These are phyloP conservation scores for Apis laboriosa DNA, from an alignment of 1,140 invertebrate genomes.

Conservation along the genomic window DNA sequence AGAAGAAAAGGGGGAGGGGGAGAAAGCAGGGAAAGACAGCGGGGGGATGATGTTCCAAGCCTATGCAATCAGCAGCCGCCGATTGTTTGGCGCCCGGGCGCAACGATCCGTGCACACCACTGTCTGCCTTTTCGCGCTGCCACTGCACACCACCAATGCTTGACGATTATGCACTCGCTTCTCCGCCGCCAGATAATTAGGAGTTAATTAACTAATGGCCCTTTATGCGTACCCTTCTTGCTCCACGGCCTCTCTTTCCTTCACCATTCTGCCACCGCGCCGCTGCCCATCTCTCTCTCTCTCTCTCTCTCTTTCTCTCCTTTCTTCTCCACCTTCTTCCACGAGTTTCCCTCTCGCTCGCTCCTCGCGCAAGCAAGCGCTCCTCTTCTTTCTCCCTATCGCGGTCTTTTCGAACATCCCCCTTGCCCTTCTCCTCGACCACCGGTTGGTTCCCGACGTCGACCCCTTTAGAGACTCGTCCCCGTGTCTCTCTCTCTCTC, in stretches of 20 bases:
- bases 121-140: constrained; percentile 69
- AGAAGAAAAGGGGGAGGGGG: background rate
- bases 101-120: constrained; percentile 71
- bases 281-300: background rate
- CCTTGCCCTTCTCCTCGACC: background rate
- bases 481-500: constrained; percentile 41
- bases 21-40: constrained; percentile 38
- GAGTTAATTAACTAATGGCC: constrained; percentile 79
- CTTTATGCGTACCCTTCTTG: constrained; percentile 71
- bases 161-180: constrained; percentile 74
- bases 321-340: background rate
- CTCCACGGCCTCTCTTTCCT: constrained; percentile 52
- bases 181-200: constrained; percentile 74
- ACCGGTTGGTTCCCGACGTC: constrained; percentile 16
- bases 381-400: background rate
- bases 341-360: background rate
- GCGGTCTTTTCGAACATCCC: background rate
- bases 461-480: constrained; percentile 42
- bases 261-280: constrained; percentile 17
- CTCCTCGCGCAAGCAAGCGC: background rate
- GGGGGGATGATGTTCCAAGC: constrained; percentile 52
- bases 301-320: background rate
- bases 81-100: constrained; percentile 72
- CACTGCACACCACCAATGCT: constrained; percentile 62
- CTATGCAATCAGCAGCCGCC: constrained; percentile 62